Base-by-base conservation (phyloP, 2,113 vertebrate genomes). In the Poeciliopsis occidentalis region DNA sequence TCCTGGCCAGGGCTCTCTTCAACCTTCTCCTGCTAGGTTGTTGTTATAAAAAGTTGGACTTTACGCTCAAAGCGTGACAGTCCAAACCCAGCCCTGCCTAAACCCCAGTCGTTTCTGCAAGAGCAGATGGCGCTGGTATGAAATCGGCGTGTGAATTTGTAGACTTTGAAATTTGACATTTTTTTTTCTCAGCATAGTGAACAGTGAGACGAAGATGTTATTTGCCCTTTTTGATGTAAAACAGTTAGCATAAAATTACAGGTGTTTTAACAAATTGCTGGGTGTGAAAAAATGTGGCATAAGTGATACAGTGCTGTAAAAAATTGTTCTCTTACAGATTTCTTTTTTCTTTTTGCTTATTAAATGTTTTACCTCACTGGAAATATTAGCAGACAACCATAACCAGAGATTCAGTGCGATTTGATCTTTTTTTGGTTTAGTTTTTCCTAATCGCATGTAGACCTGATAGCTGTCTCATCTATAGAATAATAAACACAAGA, bases 21-120 rank as follows among this genome's bases (percentile, higher is more conserved):
- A 76, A 72, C 39, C 69, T 27, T 63, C 63, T 60, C 26, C 10
- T 64, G 60, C 65, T 79, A 47, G 34, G 64, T 69, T 67, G 22
- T 76, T 76, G 41, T 61, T 75, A 37, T 12, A 39, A 71, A 60
- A 83, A 80, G 51, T 76, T 69, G 75, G 30, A 78, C 51, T 81
- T 66, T 12, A 29, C 67, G 24, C 54, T 76, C 54, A 62, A 37
- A n/a, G 63, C 73, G 32, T 85, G 69, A 60, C 67, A 65, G 78
- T 90, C 26, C 7, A 13, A 73, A 54, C 51, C 32, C 39, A 65
- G 34, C 67, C 54, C 62, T 37, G 75, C 51, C 60, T 68, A 44
- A 86, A 37, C 64, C 71, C 66, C 60, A 30, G 77, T 62, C 11
- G 39, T 80, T 64, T 77, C 61, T 77, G 68, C 44, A 15, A 73